Evolutionary conservation across 1,140 invertebrate genomes (phyloP).

Genomic region (Centruroides vittatus): DNA sequence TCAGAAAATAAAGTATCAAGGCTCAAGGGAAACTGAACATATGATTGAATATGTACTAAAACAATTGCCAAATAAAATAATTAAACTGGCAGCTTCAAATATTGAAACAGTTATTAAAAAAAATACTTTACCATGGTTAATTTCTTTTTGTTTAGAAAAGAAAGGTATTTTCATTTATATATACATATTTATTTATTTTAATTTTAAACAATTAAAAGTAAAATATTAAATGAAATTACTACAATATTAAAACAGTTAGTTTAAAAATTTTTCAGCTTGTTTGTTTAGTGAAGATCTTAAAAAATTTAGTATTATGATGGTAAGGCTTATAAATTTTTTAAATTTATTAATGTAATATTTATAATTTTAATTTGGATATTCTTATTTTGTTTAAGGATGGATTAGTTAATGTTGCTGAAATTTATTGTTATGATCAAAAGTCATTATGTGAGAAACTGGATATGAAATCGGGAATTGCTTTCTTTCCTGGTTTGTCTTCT

Average conservation of each 20-base stretch:
- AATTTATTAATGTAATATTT: neutral
- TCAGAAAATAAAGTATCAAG: constrained; percentile 30
- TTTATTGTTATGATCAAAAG: constrained; percentile 19
- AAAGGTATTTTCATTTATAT: constrained; percentile 21
- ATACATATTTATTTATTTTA: too few relatives aligned
- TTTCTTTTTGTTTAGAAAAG: constrained; percentile 33
- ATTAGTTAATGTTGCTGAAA: constrained; percentile 38
- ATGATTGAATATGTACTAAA: constrained; percentile 32
- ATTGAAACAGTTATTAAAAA: constrained; percentile 16
- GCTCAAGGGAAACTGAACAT: constrained; percentile 25
- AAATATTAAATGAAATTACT: too few relatives aligned
- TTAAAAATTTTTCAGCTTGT: constrained; percentile 8
- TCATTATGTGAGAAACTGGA: constrained; percentile 1
- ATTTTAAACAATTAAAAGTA: too few relatives aligned
- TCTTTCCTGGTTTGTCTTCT: neutral
- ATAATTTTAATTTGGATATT: neutral
- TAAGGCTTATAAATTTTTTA: neutral
- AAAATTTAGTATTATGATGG: constrained; percentile 10
- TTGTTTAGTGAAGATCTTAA: constrained; percentile 2
- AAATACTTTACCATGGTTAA: constrained; percentile 30
- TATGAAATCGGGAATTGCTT: neutral
- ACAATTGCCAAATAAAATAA: constrained; percentile 23
- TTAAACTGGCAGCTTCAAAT: constrained; percentile 24
- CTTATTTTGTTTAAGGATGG: constrained; percentile 31
- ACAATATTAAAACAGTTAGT: neutral